Evolutionary conservation across 1,140 invertebrate species (phyloP), one percentile per base, ranked within the genome.

Genomic region (Lasioglossum albipes): DNA sequence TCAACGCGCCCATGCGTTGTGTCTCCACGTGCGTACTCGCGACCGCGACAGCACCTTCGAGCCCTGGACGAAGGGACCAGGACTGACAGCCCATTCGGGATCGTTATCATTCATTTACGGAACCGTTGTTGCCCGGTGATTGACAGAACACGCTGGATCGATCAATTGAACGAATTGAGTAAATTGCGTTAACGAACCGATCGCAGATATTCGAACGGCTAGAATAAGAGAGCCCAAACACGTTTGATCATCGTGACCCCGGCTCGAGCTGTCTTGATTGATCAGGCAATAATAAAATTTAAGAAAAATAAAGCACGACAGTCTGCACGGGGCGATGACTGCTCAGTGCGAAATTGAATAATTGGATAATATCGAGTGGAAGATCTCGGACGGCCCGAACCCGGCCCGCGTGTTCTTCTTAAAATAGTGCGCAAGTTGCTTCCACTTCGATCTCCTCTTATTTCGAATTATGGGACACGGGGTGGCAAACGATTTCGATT

Each of bases 281-380:
- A 66, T 75, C 45, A 54, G 57, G 61, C 68, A 52, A 69, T 68
- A 61, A 49, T 76, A 27, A 6, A 61, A 41, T 22, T 13, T 31
- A 62, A 2, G 31, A 67, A 76, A 61, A 68, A 59, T 65, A 49
- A 12, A 13, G 45, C 1, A 12, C 5, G 7, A 49, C 9, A 9
- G 45, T 49, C 5, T 36, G 36, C 36, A 36, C 36, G 36, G 36
- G 2, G 36, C 5, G 36, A 36, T 36, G 36, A 36, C 36, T 49
- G 54, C 12, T 52, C n/a, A 20, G n/a, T 9, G 12, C 62, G n/a
- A 64, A 76, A 75, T 81, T 75, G 72, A 80, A 80, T 80, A 75
- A 80, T 80, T 76, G 73, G 73, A 81, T 69, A 42, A 81, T 69
- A 52, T 41, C 45, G 42, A 69, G 57, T 18, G 73, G 54, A n/a